Evolutionary conservation across 1,140 invertebrate species (phyloP), one percentile per base, ranked within the genome.

Genomic region (Drosophila murphyi): DNA sequence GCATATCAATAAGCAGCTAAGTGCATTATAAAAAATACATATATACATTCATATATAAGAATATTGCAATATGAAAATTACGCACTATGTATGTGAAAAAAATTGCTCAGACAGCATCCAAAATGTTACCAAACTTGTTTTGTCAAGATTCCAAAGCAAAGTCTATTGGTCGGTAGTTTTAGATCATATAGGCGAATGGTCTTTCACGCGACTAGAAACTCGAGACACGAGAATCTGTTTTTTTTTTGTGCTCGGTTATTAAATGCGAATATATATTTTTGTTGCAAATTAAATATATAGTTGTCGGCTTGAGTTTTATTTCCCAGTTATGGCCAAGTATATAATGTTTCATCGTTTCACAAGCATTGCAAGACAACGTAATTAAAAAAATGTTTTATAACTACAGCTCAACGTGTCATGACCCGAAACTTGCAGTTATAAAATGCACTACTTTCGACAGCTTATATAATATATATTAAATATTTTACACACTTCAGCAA

Each of bases 91-190:
- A 34, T 55, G 50, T 65, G 50, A 47, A 55, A 20, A 43, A 41
- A 8, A 61, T 74, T 60, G 35, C n/a, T 60, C 41, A 39, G 55
- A 57, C 28, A 37, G 12, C n/a, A 5, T 28, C 35, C 43, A 54
- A 78, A 72, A 78, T 78, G 75, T 60, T 78, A 72, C 71, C 61
- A 78, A 78, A 72, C 76, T 61, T 7, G 76, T 78, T 78, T 48
- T 57, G 3, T 32, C 32, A 31, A 45, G 45, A 2, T 37, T 7
- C 6, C 5, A 5, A 10, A 10, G 7, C n/a, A 8, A 20, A 20
- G n/a, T 55, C 12, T 12, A 55, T 55, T n/a, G 3, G 10, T 34
- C 32, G 51, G 4, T 4, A 8, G 32, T 5, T 28, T 55, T 39
- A 20, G 20, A 37, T 39, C 6, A 12, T 12, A 12, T n/a, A 12